phyloP scores from a whole-genome alignment of 2,797 vertebrate species.

The Myripristis jacobus region DNA sequence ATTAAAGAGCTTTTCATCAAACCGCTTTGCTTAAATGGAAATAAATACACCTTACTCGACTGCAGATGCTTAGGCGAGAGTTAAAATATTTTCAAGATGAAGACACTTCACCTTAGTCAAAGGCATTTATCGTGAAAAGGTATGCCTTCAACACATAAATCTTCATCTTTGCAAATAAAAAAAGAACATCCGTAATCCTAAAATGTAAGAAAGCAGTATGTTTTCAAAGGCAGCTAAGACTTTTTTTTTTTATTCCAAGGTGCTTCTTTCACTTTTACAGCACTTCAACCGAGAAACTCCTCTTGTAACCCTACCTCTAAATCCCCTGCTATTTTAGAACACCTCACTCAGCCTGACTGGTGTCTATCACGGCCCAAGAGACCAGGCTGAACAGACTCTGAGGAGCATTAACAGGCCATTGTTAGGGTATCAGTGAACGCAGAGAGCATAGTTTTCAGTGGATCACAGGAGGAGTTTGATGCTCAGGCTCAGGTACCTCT shows the following conservation, averaged over 20 bases:
- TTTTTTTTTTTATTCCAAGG: neutral
- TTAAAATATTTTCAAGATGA: neutral
- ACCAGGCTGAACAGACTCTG: neutral
- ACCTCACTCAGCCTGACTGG: no score
- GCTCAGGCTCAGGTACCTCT: constrained; percentile 70
- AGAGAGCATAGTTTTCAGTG: constrained; percentile 46
- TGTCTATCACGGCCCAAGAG: neutral
- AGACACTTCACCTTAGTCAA: constrained; percentile 12
- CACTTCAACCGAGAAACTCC: neutral
- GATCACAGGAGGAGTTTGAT: constrained; percentile 71
- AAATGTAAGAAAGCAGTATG: neutral
- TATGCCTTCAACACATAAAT: constrained; percentile 24
- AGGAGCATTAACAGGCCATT: constrained; percentile 19
- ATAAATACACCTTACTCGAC: constrained; percentile 44
- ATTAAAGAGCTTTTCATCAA: constrained; percentile 61
- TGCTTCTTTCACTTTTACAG: neutral
- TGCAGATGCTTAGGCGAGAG: constrained; percentile 9
- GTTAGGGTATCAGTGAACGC: constrained; percentile 37
- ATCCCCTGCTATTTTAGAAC: neutral
- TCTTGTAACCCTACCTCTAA: neutral
- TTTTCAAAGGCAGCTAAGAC: constrained; percentile 13
- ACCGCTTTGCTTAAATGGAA: constrained; percentile 38
- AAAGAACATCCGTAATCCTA: neutral
- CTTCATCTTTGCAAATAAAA: constrained; percentile 26
- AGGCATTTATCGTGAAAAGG: constrained; percentile 21